These are phyloP conservation scores for Xylocopa sonorina DNA, from an alignment of 1,140 invertebrate species.

Conservation along the genomic window DNA sequence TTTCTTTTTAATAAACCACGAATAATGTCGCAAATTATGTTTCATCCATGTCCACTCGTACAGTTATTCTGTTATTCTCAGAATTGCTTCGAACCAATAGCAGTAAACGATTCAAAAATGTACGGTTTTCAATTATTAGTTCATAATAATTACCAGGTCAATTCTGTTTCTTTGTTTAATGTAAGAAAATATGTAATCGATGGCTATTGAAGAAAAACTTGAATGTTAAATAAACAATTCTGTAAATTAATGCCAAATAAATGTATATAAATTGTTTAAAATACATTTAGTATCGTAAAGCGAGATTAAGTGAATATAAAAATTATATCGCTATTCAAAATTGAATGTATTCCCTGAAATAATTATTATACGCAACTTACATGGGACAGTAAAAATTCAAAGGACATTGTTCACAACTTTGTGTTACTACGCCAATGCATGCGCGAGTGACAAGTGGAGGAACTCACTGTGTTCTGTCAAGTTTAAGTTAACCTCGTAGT, in stretches of 20 bases:
- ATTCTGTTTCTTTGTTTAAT: background rate
- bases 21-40: background rate
- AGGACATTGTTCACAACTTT: background rate
- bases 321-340: background rate
- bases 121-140: background rate
- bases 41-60: too few relatives aligned
- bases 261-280: background rate
- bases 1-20: background rate
- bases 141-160: background rate
- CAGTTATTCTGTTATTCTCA: background rate
- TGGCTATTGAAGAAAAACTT: background rate
- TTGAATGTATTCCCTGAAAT: background rate
- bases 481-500: conserved; percentile 28
- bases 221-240: background rate
- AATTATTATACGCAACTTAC: too few relatives aligned
- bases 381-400: background rate
- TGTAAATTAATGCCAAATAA: too few relatives aligned
- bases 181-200: background rate
- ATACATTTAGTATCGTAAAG: background rate
- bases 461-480: conserved; percentile 16
- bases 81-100: background rate
- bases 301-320: background rate
- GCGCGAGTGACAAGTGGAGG: background rate
- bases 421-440: conserved; percentile 32
- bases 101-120: background rate